Base-by-base conservation (phyloP, 2,888 invertebrate genomes). In the Ceriagrion tenellum region DNA sequence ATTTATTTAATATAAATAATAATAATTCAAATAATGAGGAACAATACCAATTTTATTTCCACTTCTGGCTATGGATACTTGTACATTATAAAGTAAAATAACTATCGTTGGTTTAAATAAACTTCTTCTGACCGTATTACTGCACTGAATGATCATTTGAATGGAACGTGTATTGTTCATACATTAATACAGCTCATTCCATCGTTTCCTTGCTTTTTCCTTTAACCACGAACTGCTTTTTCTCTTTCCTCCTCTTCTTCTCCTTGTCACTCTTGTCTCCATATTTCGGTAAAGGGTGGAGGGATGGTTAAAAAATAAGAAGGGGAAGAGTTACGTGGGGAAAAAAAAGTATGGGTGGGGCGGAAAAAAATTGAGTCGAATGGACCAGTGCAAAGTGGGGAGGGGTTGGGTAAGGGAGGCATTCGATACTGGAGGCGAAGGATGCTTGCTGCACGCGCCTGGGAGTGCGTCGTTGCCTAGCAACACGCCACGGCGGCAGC, bases 401-500 rank as follows among this genome's bases (percentile, higher is more conserved):
- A 18, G 23, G 55, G 0, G 88, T 26, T 89, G 47, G 26, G 26
- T 4, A n/a, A 35, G 35, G 81, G 30, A 16, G 35, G 35, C 35
- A 81, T 81, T 30, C 35, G 81, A 81, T n/a, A 35, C 81, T 81
- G 30, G 30, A 4, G 81, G 30, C 30, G 35, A 0, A 13, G 81
- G 35, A 18, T 18, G 30, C 35, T 81, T 81, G 81, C 30, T 81
- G 81, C 81, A 35, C 30, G 81, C 81, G 81, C 35, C 35, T 81
- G 81, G 35, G 81, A 35, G 93, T 69, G 69, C 59, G 91, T 91
- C 40, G 93, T 93, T 47, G 93, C 93, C 16, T 63, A 23, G 93
- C 93, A 74, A 93, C 93, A 47, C 93, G 26, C 35, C 74, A 55
- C 88, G 20, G 26, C 55, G 55, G 10, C 89, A n/a, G 40, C 55